Conservation (phyloP, 1,140 invertebrate species). For the Stenopsyche tienmushanensis region DNA sequence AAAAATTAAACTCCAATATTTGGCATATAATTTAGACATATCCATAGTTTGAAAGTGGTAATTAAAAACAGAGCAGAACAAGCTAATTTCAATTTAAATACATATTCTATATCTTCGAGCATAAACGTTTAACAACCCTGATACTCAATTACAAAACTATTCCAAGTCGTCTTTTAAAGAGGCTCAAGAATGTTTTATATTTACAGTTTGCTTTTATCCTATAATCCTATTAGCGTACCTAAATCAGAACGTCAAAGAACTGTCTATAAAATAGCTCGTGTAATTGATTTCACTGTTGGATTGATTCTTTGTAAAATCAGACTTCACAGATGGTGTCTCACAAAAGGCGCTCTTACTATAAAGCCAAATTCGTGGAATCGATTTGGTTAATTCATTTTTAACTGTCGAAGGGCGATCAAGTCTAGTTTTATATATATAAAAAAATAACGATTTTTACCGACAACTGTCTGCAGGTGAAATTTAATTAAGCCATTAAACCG, state of each 20-base stretch:
- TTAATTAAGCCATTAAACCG: conserved; percentile 17
- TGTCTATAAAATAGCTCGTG: conserved; percentile 12
- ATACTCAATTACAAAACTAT: too few relatives aligned
- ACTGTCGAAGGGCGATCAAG: too few relatives aligned
- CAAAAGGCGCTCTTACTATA: neutral
- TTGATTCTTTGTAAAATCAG: conserved; percentile 4
- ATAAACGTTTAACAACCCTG: too few relatives aligned
- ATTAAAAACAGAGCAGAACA: neutral
- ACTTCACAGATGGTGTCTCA: neutral
- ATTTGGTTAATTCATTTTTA: conserved; percentile 26
- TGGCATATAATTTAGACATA: neutral
- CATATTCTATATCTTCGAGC: neutral
- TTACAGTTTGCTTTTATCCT: too few relatives aligned
- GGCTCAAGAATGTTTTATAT: too few relatives aligned
- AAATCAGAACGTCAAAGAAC: neutral
- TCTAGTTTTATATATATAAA: neutral
- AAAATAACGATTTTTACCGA: neutral
- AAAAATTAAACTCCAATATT: neutral
- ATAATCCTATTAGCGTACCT: too few relatives aligned
- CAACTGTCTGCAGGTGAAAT: neutral
- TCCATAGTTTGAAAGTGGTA: neutral
- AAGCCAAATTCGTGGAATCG: conserved; percentile 14
- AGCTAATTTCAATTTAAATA: neutral
- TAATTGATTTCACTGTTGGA: conserved; percentile 28
- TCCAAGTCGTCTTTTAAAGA: too few relatives aligned